Evolutionary conservation across 2,113 vertebrate genomes (phyloP).

Genomic region (Corythornis cristatus): DNA sequence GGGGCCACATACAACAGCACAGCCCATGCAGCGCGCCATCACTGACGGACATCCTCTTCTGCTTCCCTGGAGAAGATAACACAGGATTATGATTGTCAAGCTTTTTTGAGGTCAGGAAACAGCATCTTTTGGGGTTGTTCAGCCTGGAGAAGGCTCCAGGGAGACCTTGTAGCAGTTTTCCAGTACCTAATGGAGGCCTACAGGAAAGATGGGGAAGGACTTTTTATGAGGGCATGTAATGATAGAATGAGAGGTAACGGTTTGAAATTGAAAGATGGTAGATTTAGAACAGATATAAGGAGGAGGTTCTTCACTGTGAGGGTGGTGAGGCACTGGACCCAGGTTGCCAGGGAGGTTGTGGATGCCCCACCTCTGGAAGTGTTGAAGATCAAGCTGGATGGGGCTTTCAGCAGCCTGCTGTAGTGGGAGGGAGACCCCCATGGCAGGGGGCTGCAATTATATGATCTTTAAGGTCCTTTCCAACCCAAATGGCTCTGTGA

Average conservation of each 20-base stretch:
- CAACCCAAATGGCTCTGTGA: not conserved
- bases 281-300: not conserved
- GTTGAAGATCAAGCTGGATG: not conserved
- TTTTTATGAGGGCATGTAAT: not conserved
- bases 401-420: too few species aligned
- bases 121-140: not conserved
- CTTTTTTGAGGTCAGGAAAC: not conserved
- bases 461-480: not conserved
- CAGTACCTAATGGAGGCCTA: not conserved
- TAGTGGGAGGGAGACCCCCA: too few species aligned
- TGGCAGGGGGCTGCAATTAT: not conserved
- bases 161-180: not conserved
- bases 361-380: not conserved
- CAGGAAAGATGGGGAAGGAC: not conserved
- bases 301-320: not conserved
- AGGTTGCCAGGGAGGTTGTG: not conserved
- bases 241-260: not conserved
- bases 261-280: not conserved
- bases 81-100: not conserved
- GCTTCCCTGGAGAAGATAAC: not conserved
- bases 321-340: not conserved
- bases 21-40: accelerated
- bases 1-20: not conserved
- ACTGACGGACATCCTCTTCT: accelerated
- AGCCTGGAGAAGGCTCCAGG: not conserved